Evolutionary conservation across 1,140 invertebrate species (phyloP).

Genomic region (Pollicipes pollicipes): DNA sequence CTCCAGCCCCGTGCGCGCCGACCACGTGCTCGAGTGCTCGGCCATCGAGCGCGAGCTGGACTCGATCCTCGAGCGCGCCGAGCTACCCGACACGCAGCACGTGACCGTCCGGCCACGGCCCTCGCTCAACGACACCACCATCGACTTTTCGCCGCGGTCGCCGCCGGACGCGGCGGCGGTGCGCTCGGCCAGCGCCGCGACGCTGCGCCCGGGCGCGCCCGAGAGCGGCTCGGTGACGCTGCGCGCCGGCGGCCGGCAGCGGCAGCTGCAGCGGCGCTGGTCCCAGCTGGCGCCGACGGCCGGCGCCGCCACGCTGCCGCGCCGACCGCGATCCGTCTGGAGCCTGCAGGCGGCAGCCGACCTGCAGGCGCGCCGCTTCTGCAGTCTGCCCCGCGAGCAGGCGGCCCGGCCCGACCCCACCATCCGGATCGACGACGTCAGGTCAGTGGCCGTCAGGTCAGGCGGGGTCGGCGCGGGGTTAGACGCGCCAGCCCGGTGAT

Average conservation of each 20-base stretch:
- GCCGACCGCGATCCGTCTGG: background rate
- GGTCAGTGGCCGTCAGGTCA: too few relatives aligned
- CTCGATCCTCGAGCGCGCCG: background rate
- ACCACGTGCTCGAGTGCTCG: background rate
- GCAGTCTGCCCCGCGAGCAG: background rate
- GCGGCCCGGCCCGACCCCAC: background rate
- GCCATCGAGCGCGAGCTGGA: slow-evolving; percentile 4
- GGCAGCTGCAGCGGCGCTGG: background rate
- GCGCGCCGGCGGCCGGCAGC: too few relatives aligned
- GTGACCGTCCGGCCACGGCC: background rate
- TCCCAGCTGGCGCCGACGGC: background rate
- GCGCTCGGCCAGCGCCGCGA: too few relatives aligned
- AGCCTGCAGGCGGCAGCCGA: background rate
- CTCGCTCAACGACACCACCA: background rate
- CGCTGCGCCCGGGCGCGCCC: too few relatives aligned
- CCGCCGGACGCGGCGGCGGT: too few relatives aligned
- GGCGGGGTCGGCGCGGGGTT: too few relatives aligned
- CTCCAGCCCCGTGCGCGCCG: background rate
- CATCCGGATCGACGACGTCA: background rate
- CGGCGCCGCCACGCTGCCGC: background rate
- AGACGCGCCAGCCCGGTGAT: too few relatives aligned
- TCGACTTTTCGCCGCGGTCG: background rate
- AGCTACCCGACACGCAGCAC: background rate
- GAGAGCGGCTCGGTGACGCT: too few relatives aligned
- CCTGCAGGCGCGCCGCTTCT: slow-evolving; percentile 1